Base-by-base conservation (phyloP, 2,113 vertebrate species). In the Acanthisitta chloris region DNA sequence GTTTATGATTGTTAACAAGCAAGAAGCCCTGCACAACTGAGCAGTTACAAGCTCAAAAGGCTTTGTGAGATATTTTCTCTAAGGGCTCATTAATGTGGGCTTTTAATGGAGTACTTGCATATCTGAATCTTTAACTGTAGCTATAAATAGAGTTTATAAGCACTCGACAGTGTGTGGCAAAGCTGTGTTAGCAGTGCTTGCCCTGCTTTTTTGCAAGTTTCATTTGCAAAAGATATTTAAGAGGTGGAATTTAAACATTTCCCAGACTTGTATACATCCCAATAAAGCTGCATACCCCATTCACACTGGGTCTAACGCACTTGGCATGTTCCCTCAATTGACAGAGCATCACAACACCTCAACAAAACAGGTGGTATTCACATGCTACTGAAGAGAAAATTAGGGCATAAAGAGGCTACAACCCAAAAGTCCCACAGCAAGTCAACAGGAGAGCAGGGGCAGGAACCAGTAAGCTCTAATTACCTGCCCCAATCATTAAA, bases 1-100 rank as follows among this genome's bases (percentile, higher is more conserved):
- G 97, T 97, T 97, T 96, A 97, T 97, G 95, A 96, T 96, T 90
- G 94, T 97, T 97, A 97, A 97, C 97, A 97, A 97, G 96, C 49
- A 91, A 96, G 95, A 94, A 96, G 93, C 93, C 86, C 90, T 74
- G 88, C 86, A 92, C 97, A 95, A 96, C 93, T 79, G 70, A 95
- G 88, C 95, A 96, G 97, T 97, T 97, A 97, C 28, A 55, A 97
- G 95, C 97, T 97, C 94, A 96, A 95, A 97, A 96, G 96, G 90
- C 95, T 97, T 96, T 91, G 92, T 95, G 96, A 97, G 96, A 95
- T 95, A 95, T 96, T 97, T 97, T 96, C 97, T 97, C 97, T 79
- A 86, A 96, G 97, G 97, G 92, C 97, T 97, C 97, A 94, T 97
- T 97, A 97, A 97, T 92, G 94, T 97, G 96, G 94, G 95, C 96